These are phyloP conservation scores for Sthenelais limicola DNA, from an alignment of 2,888 invertebrate species.

Conservation along the genomic window DNA sequence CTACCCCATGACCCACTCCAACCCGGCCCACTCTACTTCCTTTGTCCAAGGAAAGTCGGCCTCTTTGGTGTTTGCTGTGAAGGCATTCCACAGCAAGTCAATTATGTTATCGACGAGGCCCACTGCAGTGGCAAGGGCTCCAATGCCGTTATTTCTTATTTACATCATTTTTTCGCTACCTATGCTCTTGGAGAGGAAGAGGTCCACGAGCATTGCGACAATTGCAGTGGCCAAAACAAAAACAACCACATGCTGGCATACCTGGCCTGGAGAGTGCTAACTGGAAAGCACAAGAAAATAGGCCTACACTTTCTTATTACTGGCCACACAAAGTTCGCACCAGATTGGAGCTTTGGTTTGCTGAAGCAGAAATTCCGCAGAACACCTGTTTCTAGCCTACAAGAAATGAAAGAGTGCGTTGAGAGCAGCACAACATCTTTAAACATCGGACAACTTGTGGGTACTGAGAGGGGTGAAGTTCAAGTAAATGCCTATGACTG, in stretches of 20 bases:
- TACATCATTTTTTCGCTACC: neutral
- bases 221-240: conserved; percentile 7
- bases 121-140: conserved; percentile 6
- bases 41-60: neutral
- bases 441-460: too few relatives aligned
- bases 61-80: conserved; percentile 15
- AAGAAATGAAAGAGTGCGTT: neutral
- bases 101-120: conserved; percentile 2
- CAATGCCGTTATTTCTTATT: conserved; percentile 6
- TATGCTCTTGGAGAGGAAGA: conserved; percentile 8
- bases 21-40: conserved; percentile 8
- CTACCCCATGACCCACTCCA: neutral
- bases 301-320: neutral
- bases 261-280: conserved; percentile 1
- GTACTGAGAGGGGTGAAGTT: too few relatives aligned
- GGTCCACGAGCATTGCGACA: conserved; percentile 7
- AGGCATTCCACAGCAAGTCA: conserved; percentile 3
- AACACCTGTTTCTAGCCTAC: neutral
- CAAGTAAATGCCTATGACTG: too few relatives aligned
- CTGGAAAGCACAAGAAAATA: conserved; percentile 11
- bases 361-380: neutral
- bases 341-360: neutral
- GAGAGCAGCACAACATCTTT: too few relatives aligned
- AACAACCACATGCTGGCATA: conserved; percentile 2
- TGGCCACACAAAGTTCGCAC: conserved; percentile 18